These are phyloP conservation scores for Elaeidobius kamerunicus DNA, from an alignment of 2,888 invertebrate genomes.

Conservation along the genomic window DNA sequence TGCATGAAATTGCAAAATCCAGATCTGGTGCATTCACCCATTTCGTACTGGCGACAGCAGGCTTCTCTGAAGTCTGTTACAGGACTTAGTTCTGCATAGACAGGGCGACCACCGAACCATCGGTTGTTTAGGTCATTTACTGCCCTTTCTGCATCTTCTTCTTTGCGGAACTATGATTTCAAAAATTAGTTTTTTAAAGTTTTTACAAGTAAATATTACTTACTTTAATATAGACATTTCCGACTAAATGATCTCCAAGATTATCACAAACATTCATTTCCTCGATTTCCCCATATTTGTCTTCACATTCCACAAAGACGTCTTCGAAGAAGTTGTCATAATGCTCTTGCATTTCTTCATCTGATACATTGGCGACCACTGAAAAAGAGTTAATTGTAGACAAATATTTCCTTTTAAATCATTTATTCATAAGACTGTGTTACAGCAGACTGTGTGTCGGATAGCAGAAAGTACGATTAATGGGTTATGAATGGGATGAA, in stretches of 20 bases:
- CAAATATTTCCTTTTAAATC: too few species aligned
- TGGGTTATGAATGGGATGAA: too few species aligned
- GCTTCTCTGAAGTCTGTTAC: constrained; percentile 99
- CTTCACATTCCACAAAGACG: constrained; percentile 97
- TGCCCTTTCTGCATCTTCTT: constrained; percentile 98
- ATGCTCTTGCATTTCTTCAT: constrained; percentile 98
- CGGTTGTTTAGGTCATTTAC: constrained; percentile 96
- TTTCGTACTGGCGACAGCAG: constrained; percentile 98
- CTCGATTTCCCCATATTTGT: constrained; percentile 99
- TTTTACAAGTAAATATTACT: not conserved
- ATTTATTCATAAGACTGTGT: too few species aligned
- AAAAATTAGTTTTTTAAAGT: not conserved
- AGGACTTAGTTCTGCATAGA: constrained; percentile 97
- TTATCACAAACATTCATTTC: constrained; percentile 99
- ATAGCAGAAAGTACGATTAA: too few species aligned
- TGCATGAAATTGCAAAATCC: constrained; percentile 99
- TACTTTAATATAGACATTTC: constrained; percentile 98
- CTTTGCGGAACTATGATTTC: constrained; percentile 76
- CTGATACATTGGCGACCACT: constrained; percentile 92
- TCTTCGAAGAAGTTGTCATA: constrained; percentile 99
- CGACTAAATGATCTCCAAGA: constrained; percentile 96
- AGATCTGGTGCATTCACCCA: constrained; percentile 98
- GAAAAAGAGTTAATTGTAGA: constrained; percentile 31
- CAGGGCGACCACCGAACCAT: constrained; percentile 98
- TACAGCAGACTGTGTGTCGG: too few species aligned